Conservation (phyloP, 1,140 invertebrate species). For the Campoletis sonorensis region DNA sequence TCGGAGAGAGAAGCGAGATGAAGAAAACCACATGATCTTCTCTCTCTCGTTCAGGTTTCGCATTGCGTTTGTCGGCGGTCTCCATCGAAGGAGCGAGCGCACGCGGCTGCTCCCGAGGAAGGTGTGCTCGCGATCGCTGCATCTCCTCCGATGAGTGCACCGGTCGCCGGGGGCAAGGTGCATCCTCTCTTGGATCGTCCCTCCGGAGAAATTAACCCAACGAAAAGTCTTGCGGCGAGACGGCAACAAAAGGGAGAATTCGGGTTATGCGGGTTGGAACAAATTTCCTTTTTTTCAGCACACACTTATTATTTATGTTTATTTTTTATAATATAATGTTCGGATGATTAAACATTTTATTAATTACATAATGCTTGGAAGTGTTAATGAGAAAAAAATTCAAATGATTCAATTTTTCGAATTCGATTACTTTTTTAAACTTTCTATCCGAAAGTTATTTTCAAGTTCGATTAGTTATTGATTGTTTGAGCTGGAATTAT, state of each 20-base stretch:
- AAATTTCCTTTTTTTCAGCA: not conserved
- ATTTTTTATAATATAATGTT: too few species aligned
- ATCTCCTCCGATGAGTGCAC: slow-evolving; percentile 8
- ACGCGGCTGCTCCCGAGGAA: slow-evolving; percentile 21
- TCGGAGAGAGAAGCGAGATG: not conserved
- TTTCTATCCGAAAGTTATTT: too few species aligned
- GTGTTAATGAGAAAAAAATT: too few species aligned
- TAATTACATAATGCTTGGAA: too few species aligned
- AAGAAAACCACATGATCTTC: not conserved
- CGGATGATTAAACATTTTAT: too few species aligned
- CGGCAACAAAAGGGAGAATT: not conserved
- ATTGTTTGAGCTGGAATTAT: too few species aligned
- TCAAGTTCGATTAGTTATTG: too few species aligned
- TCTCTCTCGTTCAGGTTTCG: slow-evolving; percentile 3
- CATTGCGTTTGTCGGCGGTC: not conserved
- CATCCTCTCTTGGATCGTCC: slow-evolving; percentile 29
- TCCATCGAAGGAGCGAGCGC: not conserved
- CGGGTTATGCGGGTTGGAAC: not conserved
- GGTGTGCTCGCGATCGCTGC: slow-evolving; percentile 16
- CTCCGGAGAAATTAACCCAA: slow-evolving; percentile 2
- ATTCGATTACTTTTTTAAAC: too few species aligned
- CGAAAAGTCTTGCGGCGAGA: not conserved
- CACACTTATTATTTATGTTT: too few species aligned
- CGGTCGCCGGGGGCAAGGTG: slow-evolving; percentile 32
- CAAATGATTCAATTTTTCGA: too few species aligned